A percentile compares a stretch with the other conserved stretches of the same genome.
Evolutionary conservation across 2,797 vertebrate species (phyloP).

Genomic region (Premnoplex brunnescens): DNA sequence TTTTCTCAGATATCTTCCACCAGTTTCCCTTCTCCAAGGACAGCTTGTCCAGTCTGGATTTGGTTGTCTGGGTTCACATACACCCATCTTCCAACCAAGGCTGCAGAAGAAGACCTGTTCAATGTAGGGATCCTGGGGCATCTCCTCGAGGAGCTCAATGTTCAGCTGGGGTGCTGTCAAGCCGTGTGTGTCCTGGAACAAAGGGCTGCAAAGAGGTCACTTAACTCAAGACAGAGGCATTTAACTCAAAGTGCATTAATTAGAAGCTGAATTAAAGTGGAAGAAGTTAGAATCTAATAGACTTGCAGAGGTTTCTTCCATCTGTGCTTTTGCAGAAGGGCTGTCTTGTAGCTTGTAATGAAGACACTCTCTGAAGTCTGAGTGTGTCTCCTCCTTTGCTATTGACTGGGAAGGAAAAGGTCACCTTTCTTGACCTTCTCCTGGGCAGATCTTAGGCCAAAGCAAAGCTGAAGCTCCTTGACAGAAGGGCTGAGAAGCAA

Average conservation of each 20-base stretch:
- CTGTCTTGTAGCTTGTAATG: background rate
- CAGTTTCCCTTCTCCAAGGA: background rate
- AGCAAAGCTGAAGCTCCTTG: background rate
- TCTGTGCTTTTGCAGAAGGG: background rate
- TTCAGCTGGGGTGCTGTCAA: background rate
- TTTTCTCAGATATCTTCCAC: background rate
- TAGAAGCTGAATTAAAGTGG: background rate
- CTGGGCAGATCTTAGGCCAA: background rate
- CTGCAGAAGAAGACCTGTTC: background rate
- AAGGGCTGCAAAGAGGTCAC: background rate
- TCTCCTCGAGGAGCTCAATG: background rate
- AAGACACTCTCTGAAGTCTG: background rate
- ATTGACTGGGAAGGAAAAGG: background rate
- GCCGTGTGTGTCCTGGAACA: background rate
- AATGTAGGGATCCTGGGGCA: background rate
- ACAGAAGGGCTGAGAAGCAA: slow-evolving; percentile 13
- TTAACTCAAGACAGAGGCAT: background rate
- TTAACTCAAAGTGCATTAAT: background rate
- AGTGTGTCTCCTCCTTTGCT: background rate
- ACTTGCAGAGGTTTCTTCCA: background rate
- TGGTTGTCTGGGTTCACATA: background rate
- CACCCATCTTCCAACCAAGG: rapidly evolving
- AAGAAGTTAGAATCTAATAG: background rate
- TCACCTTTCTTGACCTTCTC: slow-evolving; percentile 7
- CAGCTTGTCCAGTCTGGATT: background rate